Evolutionary conservation across 2,888 invertebrate species (phyloP).

Genomic region (Vesta saturnalis): DNA sequence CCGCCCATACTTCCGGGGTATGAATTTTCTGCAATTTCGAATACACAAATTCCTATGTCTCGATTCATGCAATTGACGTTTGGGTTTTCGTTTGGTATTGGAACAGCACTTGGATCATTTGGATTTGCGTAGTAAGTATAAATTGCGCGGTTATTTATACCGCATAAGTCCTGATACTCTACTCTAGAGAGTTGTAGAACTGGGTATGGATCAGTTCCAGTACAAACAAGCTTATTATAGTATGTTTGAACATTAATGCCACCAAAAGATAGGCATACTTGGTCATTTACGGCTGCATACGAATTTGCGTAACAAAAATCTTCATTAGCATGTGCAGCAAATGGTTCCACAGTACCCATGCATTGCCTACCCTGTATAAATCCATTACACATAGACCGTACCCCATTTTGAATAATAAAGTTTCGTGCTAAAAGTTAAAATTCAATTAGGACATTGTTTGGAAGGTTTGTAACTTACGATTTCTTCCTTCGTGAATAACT

Average conservation of each 20-base stretch:
- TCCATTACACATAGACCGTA: background rate
- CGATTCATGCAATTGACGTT: constrained; percentile 26
- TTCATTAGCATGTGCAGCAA: background rate
- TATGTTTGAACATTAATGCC: background rate
- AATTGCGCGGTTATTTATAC: constrained; percentile 4
- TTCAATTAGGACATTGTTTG: background rate
- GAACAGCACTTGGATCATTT: constrained; percentile 23
- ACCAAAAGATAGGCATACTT: constrained; percentile 11
- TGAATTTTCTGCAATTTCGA: background rate
- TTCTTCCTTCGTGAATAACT: constrained; percentile 3
- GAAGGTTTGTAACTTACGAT: background rate
- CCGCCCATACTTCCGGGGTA: background rate
- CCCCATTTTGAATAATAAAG: constrained; percentile 17
- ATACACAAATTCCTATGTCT: constrained; percentile 21
- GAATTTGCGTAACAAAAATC: constrained; percentile 22
- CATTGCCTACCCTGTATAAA: background rate
- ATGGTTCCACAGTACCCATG: constrained; percentile 7
- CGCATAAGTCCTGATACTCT: constrained; percentile 20
- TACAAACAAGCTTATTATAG: constrained; percentile 12
- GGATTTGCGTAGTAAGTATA: constrained; percentile 29
- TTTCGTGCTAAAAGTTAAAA: constrained; percentile 3
- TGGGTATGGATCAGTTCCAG: background rate
- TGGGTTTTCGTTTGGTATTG: constrained; percentile 32
- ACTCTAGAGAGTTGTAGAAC: background rate
- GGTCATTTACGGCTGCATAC: constrained; percentile 9